These are phyloP conservation scores for Montipora efflorescens DNA, from an alignment of 64 coral and sea anemone species.

Conservation along the genomic window DNA sequence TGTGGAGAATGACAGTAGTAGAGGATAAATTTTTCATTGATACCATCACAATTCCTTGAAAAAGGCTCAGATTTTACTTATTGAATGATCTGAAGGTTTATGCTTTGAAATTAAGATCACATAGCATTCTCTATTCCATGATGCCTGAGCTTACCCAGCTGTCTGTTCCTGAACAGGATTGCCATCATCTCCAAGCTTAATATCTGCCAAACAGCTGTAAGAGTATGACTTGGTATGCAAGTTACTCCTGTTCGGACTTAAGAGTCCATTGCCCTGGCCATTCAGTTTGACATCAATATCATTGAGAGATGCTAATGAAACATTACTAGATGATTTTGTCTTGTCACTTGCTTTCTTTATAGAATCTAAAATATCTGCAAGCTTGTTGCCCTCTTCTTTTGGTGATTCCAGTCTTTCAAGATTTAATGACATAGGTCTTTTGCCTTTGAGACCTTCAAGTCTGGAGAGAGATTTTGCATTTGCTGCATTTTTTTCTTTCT, in stretches of 20 bases:
- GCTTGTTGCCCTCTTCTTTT: conserved; percentile 77
- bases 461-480: not conserved
- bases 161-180: conserved; percentile 12
- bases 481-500: conserved; percentile 17
- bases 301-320: conserved; percentile 17
- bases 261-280: conserved; percentile 2
- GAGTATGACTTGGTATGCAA: conserved; percentile 67
- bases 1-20: too few species aligned
- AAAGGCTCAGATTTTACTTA: too few species aligned
- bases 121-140: not conserved
- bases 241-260: conserved; percentile 23
- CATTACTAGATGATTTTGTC: conserved; percentile 11
- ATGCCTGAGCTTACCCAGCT: not conserved
- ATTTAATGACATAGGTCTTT: conserved; percentile 32
- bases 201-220: conserved; percentile 57
- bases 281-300: conserved; percentile 47
- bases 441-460: not conserved
- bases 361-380: conserved; percentile 89
- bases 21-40: too few species aligned
- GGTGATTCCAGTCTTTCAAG: not conserved
- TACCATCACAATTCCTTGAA: too few species aligned
- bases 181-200: conserved; percentile 61
- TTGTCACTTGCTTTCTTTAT: conserved; percentile 72
- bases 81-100: too few species aligned
- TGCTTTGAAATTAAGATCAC: too few species aligned